Conservation (phyloP, 2,797 vertebrate species). For the Silurus aristotelis region DNA sequence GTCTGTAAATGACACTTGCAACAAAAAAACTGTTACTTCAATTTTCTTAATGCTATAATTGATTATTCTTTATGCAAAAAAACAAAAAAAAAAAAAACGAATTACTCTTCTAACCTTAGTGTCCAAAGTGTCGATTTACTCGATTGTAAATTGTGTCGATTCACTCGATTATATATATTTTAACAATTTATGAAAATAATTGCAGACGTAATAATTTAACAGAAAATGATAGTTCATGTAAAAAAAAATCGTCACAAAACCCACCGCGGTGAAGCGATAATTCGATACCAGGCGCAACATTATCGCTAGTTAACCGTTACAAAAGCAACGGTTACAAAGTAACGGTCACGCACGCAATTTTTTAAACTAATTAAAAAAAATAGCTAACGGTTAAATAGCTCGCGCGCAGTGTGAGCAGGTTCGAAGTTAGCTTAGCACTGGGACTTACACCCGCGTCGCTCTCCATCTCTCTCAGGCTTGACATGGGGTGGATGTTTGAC, state of each 20-base stretch:
- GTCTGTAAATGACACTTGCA: neutral
- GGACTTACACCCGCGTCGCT: constrained; percentile 53
- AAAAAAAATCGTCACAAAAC: neutral
- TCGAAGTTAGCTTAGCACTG: neutral
- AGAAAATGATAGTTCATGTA: neutral
- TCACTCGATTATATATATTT: neutral
- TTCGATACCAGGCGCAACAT: neutral
- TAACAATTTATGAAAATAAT: too few species aligned
- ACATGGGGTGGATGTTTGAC: constrained; percentile 14
- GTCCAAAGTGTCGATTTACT: neutral
- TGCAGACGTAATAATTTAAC: neutral
- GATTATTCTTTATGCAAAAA: neutral
- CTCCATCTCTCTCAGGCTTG: constrained; percentile 51
- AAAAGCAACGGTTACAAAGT: neutral
- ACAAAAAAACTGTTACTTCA: neutral
- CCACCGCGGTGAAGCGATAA: neutral
- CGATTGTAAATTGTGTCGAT: neutral
- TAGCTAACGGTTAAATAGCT: neutral
- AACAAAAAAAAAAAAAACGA: neutral
- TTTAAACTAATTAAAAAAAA: neutral
- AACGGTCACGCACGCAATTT: neutral
- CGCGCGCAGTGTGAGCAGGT: too few species aligned
- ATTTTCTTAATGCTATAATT: too few species aligned
- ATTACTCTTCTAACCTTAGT: neutral
- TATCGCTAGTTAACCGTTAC: neutral